These are phyloP conservation scores for Nibea coibor DNA, from an alignment of 2,113 vertebrate species.

Conservation along the genomic window DNA sequence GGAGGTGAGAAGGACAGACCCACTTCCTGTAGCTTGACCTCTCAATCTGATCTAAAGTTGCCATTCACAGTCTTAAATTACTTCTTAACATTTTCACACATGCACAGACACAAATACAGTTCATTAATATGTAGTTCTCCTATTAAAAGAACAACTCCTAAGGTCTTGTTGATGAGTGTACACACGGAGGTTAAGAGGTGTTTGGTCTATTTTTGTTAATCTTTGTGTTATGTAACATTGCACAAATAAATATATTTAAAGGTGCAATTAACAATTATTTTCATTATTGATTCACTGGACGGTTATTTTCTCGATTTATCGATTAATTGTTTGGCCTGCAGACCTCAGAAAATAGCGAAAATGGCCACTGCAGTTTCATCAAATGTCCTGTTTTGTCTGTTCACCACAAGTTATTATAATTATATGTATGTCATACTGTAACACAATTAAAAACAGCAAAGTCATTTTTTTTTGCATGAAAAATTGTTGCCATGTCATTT, in stretches of 20 bases:
- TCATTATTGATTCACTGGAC: too few species aligned
- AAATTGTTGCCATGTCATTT: too few species aligned
- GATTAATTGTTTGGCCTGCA: too few species aligned
- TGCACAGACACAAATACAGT: not conserved
- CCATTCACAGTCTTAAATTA: constrained; percentile 3
- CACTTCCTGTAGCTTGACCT: constrained; percentile 53
- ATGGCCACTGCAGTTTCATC: not conserved
- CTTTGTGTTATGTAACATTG: not conserved
- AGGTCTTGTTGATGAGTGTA: not conserved
- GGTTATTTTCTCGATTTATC: too few species aligned
- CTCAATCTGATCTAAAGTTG: constrained; percentile 20
- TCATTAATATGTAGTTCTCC: too few species aligned
- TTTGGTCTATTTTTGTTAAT: not conserved
- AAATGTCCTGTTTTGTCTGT: not conserved
- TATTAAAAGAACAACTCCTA: not conserved
- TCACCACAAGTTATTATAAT: too few species aligned
- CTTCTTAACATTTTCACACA: not conserved
- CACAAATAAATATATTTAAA: too few species aligned
- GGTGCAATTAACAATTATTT: too few species aligned
- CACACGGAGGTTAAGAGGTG: too few species aligned
- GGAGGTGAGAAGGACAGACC: constrained; percentile 30
- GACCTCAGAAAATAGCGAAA: not conserved
- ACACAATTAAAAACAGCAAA: not conserved
- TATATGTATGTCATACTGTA: not conserved
- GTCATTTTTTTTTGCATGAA: not conserved